Evolutionary conservation across 2,797 vertebrate genomes (phyloP), one percentile per base, ranked within the genome.

Genomic region (Monodelphis domestica): DNA sequence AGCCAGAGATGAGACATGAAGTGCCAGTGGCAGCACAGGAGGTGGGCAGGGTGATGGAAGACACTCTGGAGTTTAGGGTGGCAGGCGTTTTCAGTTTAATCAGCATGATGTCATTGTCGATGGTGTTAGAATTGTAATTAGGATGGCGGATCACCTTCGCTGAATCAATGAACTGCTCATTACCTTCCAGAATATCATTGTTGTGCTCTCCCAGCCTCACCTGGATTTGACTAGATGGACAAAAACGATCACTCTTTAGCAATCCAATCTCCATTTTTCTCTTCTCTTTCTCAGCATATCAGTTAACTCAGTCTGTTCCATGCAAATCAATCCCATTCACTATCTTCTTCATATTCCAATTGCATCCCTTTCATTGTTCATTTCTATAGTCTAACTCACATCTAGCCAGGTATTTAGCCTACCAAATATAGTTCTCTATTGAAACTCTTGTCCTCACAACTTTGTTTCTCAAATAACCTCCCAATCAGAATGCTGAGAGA

Each of bases 71-170:
- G 94, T n/a, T 97, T 59, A 98, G 3, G 9, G 28, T 87, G 53
- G 93, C 97, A 0, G 96, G 87, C 0, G 54, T 87, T 0, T 14
- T 91, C 55, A 98, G 96, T 45, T 97, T 97, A 50, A 98, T 96
- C 90, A 98, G 87, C 97, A 98, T 97, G 92, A 97, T 97, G 91
- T 98, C 97, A 5, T 97, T 97, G n/a, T 98, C 88, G 0, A 92
- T 0, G 14, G 53, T 91, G 0, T 0, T 0, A 1, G 1, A 0
- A 2, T 93, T 55, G 53, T 93, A 98, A 0, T 78, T 28, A 50
- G 97, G 96, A 63, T 98, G 97, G 6, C 1, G 12, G 57, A 98
- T 97, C 63, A 96, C 21, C 88, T 97, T 96, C 45, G 55, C 53
- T 0, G 93, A 11, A 0, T 90, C 4, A 33, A 97, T 97, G 89